These are phyloP conservation scores for Eledone cirrhosa DNA, from an alignment of 2,888 invertebrate species.

Conservation along the genomic window DNA sequence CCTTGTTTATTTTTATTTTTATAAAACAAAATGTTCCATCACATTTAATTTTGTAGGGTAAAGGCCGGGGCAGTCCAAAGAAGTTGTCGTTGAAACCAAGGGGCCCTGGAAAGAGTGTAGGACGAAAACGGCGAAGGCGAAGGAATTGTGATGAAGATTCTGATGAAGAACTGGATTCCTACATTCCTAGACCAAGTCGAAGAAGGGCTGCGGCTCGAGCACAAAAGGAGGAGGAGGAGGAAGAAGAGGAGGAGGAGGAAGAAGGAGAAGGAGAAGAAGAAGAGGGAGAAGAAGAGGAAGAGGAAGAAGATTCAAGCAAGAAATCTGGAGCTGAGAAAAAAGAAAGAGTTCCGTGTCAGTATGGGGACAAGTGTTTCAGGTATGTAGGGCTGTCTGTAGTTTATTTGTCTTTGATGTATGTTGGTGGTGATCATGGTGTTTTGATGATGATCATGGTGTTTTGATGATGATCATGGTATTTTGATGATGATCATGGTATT, in stretches of 20 bases:
- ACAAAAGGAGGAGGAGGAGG: slow-evolving; percentile 3
- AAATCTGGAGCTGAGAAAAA: slow-evolving; percentile 3
- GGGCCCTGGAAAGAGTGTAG: slow-evolving; percentile 12
- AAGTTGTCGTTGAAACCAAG: slow-evolving; percentile 17
- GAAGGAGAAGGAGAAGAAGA: background rate
- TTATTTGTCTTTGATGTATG: background rate
- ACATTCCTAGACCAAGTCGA: slow-evolving; percentile 24
- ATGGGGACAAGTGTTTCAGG: slow-evolving; percentile 29
- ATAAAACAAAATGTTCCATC: no score
- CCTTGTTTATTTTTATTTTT: no score
- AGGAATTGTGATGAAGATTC: slow-evolving; percentile 27
- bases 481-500: no score
- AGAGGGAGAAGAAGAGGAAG: background rate
- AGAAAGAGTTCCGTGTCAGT: slow-evolving; percentile 18
- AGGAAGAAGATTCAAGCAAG: slow-evolving; percentile 4
- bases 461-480: no score
- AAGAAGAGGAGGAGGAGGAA: background rate
- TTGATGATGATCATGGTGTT: no score
- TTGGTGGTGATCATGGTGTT: no score
- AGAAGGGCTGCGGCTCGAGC: slow-evolving; percentile 25
- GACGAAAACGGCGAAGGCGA: slow-evolving; percentile 1
- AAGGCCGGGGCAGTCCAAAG: background rate
- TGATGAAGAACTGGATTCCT: slow-evolving; percentile 26
- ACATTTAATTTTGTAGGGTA: background rate
- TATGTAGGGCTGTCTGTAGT: slow-evolving; percentile 7